Percentiles rank a stretch among this genome's conserved stretches.
Conservation (phyloP, 2,113 vertebrate species). For the Gasterosteus nipponicus region DNA sequence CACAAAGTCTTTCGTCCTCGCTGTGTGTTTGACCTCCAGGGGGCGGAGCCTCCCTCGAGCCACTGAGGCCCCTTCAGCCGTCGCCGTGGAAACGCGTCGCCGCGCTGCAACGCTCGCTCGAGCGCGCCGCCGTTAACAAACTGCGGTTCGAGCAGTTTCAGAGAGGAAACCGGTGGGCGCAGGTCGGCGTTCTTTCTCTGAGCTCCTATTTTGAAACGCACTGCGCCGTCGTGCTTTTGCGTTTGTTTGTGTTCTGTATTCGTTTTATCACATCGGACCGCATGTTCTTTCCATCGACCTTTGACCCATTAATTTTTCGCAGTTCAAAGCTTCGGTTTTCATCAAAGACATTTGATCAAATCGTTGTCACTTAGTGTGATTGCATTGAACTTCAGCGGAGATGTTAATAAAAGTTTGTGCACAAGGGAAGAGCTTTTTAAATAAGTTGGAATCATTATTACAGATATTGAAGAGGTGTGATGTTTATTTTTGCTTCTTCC, state of each 20-base stretch:
- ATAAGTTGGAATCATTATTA: background rate
- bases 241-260: background rate
- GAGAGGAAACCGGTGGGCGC: conserved; percentile 30
- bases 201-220: background rate
- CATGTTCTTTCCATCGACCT: background rate
- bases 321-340: background rate
- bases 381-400: background rate
- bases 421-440: background rate
- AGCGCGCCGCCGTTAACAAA: conserved; percentile 6
- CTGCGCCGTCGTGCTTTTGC: background rate
- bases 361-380: background rate
- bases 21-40: too few relatives aligned
- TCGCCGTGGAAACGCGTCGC: background rate
- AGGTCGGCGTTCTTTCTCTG: background rate
- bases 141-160: conserved; percentile 34
- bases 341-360: background rate
- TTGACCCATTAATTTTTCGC: background rate
- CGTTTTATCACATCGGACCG: too few relatives aligned
- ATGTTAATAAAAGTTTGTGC: background rate
- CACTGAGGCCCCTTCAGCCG: background rate
- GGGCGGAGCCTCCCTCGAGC: too few relatives aligned
- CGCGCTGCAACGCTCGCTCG: background rate
- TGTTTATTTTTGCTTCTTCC: background rate
- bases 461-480: too few relatives aligned
- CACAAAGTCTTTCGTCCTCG: too few relatives aligned